phyloP scores from a whole-genome alignment of 1,140 invertebrate species.

The Copidosoma floridanum region DNA sequence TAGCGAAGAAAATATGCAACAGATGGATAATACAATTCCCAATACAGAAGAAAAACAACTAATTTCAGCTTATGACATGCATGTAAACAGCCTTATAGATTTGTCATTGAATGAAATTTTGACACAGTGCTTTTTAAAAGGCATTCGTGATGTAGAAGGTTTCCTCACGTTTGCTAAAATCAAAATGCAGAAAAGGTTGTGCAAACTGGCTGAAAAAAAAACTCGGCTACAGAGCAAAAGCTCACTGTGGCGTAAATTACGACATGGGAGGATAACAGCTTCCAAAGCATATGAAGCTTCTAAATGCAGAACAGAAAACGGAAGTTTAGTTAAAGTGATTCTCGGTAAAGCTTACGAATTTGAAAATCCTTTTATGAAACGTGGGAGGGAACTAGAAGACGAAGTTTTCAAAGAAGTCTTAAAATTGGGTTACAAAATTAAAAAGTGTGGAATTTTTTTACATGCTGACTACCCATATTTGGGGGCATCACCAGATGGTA shows the following conservation, averaged over 20 bases:
- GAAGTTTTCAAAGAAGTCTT: slow-evolving; percentile 31
- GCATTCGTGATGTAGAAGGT: too few relatives aligned
- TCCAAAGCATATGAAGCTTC: slow-evolving; percentile 47
- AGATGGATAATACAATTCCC: too few relatives aligned
- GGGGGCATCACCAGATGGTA: slow-evolving; percentile 45
- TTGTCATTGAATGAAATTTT: too few relatives aligned
- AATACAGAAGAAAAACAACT: too few relatives aligned
- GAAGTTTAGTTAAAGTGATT: slow-evolving; percentile 38
- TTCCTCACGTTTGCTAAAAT: not conserved
- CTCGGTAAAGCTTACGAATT: slow-evolving; percentile 36
- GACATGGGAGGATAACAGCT: slow-evolving; percentile 49
- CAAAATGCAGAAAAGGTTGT: slow-evolving; percentile 5
- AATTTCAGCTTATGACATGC: too few relatives aligned
- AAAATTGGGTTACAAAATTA: slow-evolving; percentile 16
- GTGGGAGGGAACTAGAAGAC: slow-evolving; percentile 42
- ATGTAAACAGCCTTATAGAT: too few relatives aligned
- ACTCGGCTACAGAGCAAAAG: slow-evolving; percentile 32
- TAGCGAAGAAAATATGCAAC: too few relatives aligned
- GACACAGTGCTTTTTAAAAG: too few relatives aligned
- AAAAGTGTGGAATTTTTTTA: slow-evolving; percentile 31
- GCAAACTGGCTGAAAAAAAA: slow-evolving; percentile 23
- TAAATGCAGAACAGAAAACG: slow-evolving; percentile 40
- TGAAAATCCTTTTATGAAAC: slow-evolving; percentile 37
- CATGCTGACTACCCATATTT: slow-evolving; percentile 31
- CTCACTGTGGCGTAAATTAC: slow-evolving; percentile 40